These are phyloP conservation scores for Labeo rohita DNA, from an alignment of 2,113 vertebrate genomes.

Conservation along the genomic window DNA sequence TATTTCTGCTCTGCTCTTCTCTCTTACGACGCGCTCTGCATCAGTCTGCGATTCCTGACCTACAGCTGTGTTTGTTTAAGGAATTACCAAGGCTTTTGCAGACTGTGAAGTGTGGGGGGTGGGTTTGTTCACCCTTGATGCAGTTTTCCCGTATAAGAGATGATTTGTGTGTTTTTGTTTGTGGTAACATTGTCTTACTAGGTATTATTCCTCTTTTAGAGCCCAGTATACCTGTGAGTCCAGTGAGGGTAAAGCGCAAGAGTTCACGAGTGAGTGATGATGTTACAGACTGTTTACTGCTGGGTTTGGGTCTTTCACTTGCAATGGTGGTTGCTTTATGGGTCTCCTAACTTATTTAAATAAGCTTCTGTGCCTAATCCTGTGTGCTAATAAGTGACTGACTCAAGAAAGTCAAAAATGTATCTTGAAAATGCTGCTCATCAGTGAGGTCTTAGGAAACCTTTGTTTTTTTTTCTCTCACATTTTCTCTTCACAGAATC, in stretches of 20 bases:
- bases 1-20: constrained; percentile 65
- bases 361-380: not conserved
- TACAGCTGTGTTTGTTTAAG: constrained; percentile 1
- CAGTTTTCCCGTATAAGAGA: not conserved
- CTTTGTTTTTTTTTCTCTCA: too few relatives aligned
- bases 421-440: not conserved
- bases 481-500: not conserved
- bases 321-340: constrained; percentile 20
- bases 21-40: constrained; percentile 21
- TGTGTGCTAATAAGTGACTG: not conserved
- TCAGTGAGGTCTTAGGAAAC: not conserved
- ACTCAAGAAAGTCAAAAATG: not conserved
- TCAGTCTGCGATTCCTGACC: not conserved
- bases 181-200: constrained; percentile 50
- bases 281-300: constrained; percentile 50
- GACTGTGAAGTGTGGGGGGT: not conserved
- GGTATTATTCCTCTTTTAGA: constrained; percentile 72
- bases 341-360: constrained; percentile 8
- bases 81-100: not conserved
- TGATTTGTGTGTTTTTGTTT: not conserved
- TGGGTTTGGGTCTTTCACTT: constrained; percentile 6
- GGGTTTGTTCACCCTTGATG: not conserved
- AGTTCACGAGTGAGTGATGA: constrained; percentile 76
- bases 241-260: constrained; percentile 68
- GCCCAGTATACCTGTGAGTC: constrained; percentile 64